phyloP scores from a whole-genome alignment of 2,113 vertebrate species.

The Dicaeum eximium region DNA sequence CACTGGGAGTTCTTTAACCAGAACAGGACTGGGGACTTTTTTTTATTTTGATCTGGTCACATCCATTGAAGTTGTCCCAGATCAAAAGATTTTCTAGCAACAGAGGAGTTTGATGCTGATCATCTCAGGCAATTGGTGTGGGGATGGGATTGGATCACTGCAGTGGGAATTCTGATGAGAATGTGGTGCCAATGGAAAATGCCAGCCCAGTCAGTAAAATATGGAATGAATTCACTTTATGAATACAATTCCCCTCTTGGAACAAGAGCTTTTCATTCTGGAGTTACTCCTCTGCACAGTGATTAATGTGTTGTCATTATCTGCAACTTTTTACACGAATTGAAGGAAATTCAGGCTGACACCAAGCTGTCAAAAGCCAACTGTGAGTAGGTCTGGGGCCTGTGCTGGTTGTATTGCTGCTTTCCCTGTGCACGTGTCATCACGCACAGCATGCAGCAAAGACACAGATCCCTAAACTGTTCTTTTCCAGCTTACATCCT shows the following conservation, averaged over 20 bases:
- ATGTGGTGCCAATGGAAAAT: neutral
- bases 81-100: neutral
- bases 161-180: neutral
- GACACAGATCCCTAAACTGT: neutral
- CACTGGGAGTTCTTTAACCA: neutral
- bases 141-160: neutral
- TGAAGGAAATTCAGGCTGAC: neutral
- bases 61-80: neutral
- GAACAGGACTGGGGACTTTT: neutral
- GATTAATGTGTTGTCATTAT: neutral
- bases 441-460: neutral
- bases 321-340: neutral
- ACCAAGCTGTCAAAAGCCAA: neutral
- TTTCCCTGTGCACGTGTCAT: fast-evolving
- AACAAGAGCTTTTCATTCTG: neutral
- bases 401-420: neutral
- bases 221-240: neutral
- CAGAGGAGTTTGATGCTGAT: neutral
- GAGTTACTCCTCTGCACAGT: neutral
- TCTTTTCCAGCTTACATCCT: neutral
- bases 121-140: neutral
- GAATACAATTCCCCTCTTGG: neutral
- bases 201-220: neutral
- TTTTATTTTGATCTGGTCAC: neutral
- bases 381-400: neutral